Evolutionary conservation across 2,797 vertebrate genomes (phyloP).

Genomic region (Megaceryle alcyon): DNA sequence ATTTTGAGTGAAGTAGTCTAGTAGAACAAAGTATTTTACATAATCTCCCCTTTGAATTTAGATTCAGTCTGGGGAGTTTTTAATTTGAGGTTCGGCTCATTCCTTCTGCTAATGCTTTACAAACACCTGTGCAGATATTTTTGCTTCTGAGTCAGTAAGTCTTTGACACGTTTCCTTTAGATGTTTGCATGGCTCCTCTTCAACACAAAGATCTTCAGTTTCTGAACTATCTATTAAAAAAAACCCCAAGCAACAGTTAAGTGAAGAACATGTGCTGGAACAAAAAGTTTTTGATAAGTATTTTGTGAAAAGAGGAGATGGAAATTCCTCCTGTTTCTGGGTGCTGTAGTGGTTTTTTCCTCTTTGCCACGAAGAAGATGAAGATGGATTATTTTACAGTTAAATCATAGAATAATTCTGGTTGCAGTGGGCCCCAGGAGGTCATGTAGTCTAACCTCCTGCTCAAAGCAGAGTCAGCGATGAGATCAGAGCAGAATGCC

Average conservation of each 20-base stretch:
- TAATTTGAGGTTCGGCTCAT: not conserved
- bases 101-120: not conserved
- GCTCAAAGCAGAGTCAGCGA: not conserved
- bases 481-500: not conserved
- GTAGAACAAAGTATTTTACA: not conserved
- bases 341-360: not conserved
- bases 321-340: not conserved
- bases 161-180: not conserved
- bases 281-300: not conserved
- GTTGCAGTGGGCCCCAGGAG: not conserved
- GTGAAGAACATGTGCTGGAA: not conserved
- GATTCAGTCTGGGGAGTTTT: not conserved
- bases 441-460: not conserved
- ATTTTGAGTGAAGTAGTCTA: not conserved
- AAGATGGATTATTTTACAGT: not conserved
- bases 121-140: not conserved
- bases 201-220: not conserved
- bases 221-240: not conserved
- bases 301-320: not conserved
- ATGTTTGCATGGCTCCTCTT: not conserved
- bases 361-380: not conserved
- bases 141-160: not conserved
- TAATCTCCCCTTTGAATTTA: not conserved
- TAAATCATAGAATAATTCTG: not conserved
- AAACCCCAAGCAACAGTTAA: not conserved